Evolutionary conservation across 1,140 invertebrate species (phyloP).

Genomic region (Pogonus chalceus): DNA sequence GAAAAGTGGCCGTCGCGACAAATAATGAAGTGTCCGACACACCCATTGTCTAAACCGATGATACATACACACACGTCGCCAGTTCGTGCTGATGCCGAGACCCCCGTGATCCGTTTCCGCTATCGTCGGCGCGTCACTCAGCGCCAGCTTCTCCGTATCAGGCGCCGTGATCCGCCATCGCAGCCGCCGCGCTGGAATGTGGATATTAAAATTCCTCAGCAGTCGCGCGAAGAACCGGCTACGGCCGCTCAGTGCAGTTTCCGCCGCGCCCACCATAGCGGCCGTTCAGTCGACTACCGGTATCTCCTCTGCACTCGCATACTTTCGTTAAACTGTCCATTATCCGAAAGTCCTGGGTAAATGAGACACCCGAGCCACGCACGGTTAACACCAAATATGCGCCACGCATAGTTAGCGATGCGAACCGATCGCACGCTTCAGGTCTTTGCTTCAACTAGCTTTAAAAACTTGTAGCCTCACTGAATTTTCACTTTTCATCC

Average conservation of each 20-base stretch:
- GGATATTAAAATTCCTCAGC: conserved; percentile 6
- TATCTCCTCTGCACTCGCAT: conserved; percentile 7
- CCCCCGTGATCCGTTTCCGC: too few species aligned
- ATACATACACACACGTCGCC: too few species aligned
- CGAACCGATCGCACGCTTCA: not conserved
- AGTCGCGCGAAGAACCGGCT: not conserved
- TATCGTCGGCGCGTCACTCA: not conserved
- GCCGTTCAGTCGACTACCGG: not conserved
- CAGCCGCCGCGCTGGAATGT: not conserved
- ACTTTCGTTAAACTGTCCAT: conserved; percentile 7
- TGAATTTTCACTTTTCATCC: too few species aligned
- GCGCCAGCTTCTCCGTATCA: not conserved
- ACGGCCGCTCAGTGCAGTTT: not conserved
- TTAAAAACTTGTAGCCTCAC: too few species aligned
- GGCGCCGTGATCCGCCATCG: not conserved
- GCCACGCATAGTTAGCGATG: conserved; percentile 1
- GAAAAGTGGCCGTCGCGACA: not conserved
- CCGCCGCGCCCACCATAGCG: not conserved
- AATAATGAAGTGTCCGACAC: not conserved
- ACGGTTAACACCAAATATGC: conserved; percentile 4
- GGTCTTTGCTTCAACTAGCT: not conserved
- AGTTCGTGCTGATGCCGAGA: too few species aligned
- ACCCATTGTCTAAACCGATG: too few species aligned
- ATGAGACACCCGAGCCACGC: conserved; percentile 2
- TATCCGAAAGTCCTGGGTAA: conserved; percentile 3